Percentiles rank a stretch among this genome's conserved stretches.
Evolutionary conservation across 37 sponge, comb jelly and placozoan genomes (phyloP).

Genomic region (Axinella damicornis): DNA sequence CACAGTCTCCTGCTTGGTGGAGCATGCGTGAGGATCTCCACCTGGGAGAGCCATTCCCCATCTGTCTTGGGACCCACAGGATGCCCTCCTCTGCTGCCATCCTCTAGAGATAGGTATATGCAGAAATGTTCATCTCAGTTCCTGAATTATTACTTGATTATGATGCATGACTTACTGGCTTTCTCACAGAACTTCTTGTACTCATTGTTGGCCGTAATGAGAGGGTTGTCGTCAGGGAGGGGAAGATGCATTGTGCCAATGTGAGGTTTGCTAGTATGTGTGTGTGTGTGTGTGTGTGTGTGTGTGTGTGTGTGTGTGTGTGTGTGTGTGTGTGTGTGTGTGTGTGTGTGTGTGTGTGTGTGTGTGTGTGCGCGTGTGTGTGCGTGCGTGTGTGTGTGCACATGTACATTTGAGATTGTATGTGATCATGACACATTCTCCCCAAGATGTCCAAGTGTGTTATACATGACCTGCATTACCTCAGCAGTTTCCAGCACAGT

Average conservation of each 20-base stretch:
- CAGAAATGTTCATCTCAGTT: neutral
- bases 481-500: slow-evolving; percentile 72
- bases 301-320: neutral
- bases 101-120: neutral
- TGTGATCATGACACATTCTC: too few species aligned
- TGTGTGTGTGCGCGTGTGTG: neutral
- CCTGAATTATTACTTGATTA: neutral
- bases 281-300: neutral
- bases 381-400: neutral
- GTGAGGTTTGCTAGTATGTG: slow-evolving; percentile 14
- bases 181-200: slow-evolving; percentile 10
- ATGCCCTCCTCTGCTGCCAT: too few species aligned
- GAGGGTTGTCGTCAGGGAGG: slow-evolving; percentile 52
- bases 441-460: too few species aligned
- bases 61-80: slow-evolving; percentile 19
- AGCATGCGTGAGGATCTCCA: slow-evolving; percentile 91
- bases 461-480: too few species aligned
- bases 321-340: neutral
- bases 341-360: neutral
- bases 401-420: too few species aligned
- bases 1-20: slow-evolving; percentile 92
- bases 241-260: slow-evolving; percentile 34
- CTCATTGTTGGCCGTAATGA: slow-evolving; percentile 42
- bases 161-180: neutral
- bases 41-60: slow-evolving; percentile 87